phyloP scores from a whole-genome alignment of 2,797 vertebrate genomes.

The Hoplostethus atlanticus region DNA sequence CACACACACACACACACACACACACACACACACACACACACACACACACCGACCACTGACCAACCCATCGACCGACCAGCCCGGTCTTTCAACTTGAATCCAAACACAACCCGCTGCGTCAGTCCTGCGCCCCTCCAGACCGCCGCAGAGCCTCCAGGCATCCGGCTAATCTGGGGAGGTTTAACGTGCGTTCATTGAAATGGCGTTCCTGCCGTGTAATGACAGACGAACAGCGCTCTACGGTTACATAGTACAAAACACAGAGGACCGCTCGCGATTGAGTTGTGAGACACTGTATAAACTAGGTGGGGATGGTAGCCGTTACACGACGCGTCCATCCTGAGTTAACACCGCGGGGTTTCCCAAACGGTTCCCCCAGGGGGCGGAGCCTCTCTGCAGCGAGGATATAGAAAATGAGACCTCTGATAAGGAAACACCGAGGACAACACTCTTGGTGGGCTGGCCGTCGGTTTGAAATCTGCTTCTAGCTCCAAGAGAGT shows the following conservation, averaged over 20 bases:
- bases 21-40: slow-evolving; percentile 10
- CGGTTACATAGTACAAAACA: slow-evolving; percentile 29
- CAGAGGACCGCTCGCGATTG: slow-evolving; percentile 9
- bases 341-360: background rate
- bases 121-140: slow-evolving; percentile 30
- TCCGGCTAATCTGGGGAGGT: slow-evolving; percentile 68
- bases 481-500: too few relatives aligned
- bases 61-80: slow-evolving; percentile 43
- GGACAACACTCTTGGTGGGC: too few relatives aligned
- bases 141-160: slow-evolving; percentile 51
- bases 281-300: slow-evolving; percentile 22
- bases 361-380: background rate
- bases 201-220: slow-evolving; percentile 43
- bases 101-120: slow-evolving; percentile 61
- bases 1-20: slow-evolving; percentile 50
- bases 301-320: background rate
- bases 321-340: background rate
- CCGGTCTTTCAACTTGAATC: slow-evolving; percentile 54
- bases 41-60: slow-evolving; percentile 35
- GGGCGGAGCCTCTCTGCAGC: too few relatives aligned
- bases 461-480: too few relatives aligned
- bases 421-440: too few relatives aligned
- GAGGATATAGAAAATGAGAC: too few relatives aligned
- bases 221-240: slow-evolving; percentile 51
- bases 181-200: slow-evolving; percentile 47